These are phyloP conservation scores for Chaenogobius annularis DNA, from an alignment of 2,113 vertebrate genomes.

Conservation along the genomic window DNA sequence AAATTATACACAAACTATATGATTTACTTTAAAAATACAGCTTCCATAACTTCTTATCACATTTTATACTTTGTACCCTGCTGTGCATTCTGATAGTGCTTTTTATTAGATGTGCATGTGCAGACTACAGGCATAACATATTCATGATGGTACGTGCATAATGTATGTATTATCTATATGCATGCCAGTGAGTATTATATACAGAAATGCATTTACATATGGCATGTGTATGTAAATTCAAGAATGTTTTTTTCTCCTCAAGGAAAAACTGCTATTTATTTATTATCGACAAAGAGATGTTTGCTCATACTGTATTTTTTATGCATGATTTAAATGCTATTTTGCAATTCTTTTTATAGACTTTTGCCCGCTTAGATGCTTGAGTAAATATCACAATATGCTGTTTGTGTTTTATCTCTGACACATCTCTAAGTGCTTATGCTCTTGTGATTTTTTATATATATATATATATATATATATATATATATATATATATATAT, in stretches of 20 bases:
- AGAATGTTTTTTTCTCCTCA: neutral
- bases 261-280: neutral
- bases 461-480: too few species aligned
- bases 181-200: neutral
- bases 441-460: too few species aligned
- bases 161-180: slow-evolving; percentile 1
- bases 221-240: neutral
- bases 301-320: neutral
- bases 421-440: neutral
- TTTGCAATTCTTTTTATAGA: neutral
- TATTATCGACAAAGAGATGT: neutral
- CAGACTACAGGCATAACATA: neutral
- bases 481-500: too few species aligned
- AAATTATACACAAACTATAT: neutral
- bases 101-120: neutral
- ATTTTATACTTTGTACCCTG: neutral
- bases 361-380: neutral
- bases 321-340: neutral
- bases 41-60: neutral
- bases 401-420: neutral
- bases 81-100: neutral
- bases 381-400: neutral
- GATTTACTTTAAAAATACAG: neutral
- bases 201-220: slow-evolving; percentile 2
- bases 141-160: neutral